phyloP scores from a whole-genome alignment of 2,113 vertebrate genomes.

The Coregonus clupeaformis region DNA sequence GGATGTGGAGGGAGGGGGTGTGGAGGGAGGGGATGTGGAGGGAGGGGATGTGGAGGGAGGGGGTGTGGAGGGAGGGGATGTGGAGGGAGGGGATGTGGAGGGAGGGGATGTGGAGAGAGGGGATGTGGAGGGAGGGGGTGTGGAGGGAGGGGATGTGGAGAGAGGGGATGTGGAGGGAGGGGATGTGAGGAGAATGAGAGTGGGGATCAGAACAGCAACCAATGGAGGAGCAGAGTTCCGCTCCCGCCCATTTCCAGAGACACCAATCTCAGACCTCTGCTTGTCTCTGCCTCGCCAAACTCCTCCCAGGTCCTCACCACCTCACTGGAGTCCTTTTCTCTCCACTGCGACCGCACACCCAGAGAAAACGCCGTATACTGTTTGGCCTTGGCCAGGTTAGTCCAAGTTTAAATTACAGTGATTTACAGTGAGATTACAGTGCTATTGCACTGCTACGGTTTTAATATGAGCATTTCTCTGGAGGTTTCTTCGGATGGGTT shows the following conservation, averaged over 20 bases:
- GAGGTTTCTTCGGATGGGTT: too few species aligned
- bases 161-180: constrained; percentile 7
- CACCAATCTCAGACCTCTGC: constrained; percentile 35
- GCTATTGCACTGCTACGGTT: too few species aligned
- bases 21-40: constrained; percentile 6
- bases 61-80: neutral
- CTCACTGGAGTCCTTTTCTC: constrained; percentile 53
- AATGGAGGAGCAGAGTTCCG: constrained; percentile 42
- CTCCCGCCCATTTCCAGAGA: constrained; percentile 58
- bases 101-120: constrained; percentile 4
- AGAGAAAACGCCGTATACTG: constrained; percentile 74
- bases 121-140: too few species aligned
- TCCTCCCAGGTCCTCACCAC: constrained; percentile 38
- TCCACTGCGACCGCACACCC: constrained; percentile 54
- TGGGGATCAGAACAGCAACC: constrained; percentile 21
- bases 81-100: constrained; percentile 12
- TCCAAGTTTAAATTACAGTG: neutral
- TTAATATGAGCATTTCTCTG: too few species aligned
- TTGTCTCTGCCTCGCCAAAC: constrained; percentile 32
- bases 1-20: constrained; percentile 16
- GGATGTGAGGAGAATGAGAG: constrained; percentile 2
- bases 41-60: neutral
- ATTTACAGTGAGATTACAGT: too few species aligned
- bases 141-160: constrained; percentile 12
- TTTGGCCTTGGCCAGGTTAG: constrained; percentile 72